Evolutionary conservation across 2,797 vertebrate genomes (phyloP), one percentile per base, ranked within the genome.

Genomic region (Melanogrammus aeglefinus): DNA sequence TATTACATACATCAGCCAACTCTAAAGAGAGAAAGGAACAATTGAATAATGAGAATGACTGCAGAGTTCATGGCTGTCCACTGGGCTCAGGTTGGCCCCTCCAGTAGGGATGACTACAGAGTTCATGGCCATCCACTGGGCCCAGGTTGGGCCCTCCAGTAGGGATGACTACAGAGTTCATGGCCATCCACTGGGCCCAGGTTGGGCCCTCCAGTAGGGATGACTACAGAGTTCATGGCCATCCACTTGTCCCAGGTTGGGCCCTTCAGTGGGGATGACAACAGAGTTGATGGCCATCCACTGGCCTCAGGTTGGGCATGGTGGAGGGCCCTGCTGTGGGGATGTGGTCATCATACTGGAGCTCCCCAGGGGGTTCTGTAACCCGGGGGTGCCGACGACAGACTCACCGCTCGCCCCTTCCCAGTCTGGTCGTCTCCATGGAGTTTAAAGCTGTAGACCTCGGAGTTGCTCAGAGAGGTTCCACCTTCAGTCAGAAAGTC

Each of bases 281-380:
- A n/a, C n/a, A n/a, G n/a, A n/a, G n/a, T n/a, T n/a, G n/a, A n/a
- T n/a, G n/a, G n/a, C n/a, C n/a, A n/a, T n/a, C n/a, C n/a, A n/a
- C n/a, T n/a, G n/a, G n/a, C n/a, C n/a, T n/a, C n/a, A n/a, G n/a
- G n/a, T n/a, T n/a, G n/a, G n/a, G n/a, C n/a, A n/a, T n/a, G n/a
- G n/a, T n/a, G n/a, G n/a, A n/a, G n/a, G n/a, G n/a, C n/a, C n/a
- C n/a, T 66, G n/a, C 63, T 66, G 63, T 66, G 63, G 27, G 24
- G n/a, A 66, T 4, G 24, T 10, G 2, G 57, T 21, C n/a, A 2
- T 10, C 89, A 92, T 86, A 8, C 89, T 78, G 4, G 89, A 91
- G 86, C 94, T 94, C 29, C 92, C 91, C 69, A 94, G 88, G 66
- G 91, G 91, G 79, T 91, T 85, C 82, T 92, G 93, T 33, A 85